Evolutionary conservation across 2,113 vertebrate genomes (phyloP).

Genomic region (Apistogramma diplotaenia): DNA sequence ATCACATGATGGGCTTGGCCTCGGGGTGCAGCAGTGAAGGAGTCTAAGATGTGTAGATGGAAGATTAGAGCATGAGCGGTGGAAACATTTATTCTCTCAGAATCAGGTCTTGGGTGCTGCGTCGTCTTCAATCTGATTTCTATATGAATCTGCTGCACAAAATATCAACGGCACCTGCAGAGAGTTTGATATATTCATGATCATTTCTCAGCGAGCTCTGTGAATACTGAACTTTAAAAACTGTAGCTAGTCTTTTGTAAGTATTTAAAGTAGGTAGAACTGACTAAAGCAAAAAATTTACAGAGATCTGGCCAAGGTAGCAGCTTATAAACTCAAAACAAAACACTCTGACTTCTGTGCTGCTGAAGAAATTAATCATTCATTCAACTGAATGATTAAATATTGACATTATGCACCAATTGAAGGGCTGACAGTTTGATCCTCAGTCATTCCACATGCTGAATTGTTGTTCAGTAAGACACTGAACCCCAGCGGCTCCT

Average conservation of each 20-base stretch:
- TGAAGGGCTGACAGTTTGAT: neutral
- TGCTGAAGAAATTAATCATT: too few relatives aligned
- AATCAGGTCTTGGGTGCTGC: conserved; percentile 20
- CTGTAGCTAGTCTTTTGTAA: too few relatives aligned
- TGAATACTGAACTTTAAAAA: too few relatives aligned
- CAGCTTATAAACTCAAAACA: too few relatives aligned
- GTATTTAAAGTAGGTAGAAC: too few relatives aligned
- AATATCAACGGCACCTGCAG: neutral
- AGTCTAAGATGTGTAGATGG: conserved; percentile 41
- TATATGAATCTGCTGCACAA: neutral
- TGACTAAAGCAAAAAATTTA: too few relatives aligned
- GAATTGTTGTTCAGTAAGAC: neutral
- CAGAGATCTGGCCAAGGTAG: too few relatives aligned
- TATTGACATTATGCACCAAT: neutral
- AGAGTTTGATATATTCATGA: neutral
- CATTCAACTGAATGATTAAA: too few relatives aligned
- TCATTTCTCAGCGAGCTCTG: neutral
- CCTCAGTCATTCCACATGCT: neutral
- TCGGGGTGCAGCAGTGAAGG: conserved; percentile 52
- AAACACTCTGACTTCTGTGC: too few relatives aligned
- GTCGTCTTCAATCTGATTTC: neutral
- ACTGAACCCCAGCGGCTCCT: neutral
- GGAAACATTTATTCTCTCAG: conserved; percentile 35
- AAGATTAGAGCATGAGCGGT: conserved; percentile 42
- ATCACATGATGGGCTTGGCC: conserved; percentile 69